Evolutionary conservation across 2,888 invertebrate species (phyloP), one percentile per base, ranked within the genome.

Genomic region (Druceiella hillmani): DNA sequence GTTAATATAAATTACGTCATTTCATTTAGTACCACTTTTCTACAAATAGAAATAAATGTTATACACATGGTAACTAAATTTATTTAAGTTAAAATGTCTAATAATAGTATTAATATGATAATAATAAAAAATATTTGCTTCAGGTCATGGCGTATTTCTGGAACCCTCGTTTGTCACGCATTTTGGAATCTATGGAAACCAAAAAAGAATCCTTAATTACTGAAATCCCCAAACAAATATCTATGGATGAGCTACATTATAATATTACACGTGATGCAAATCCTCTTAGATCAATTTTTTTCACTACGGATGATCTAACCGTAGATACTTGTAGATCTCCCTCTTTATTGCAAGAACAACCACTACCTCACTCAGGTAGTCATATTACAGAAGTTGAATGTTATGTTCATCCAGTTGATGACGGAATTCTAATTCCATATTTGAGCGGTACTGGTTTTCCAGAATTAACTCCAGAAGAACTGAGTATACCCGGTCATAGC

Each of bases 301-400:
- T 32, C 17, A 17, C 17, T 16, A 10, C 10, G 12, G 32, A 41
- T 38, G 27, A 27, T 7, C 36, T 40, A 12, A 40, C 9, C 36
- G 3, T 28, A 4, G 40, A 40, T 32, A 36, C 42, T 42, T 31
- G 34, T 40, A 40, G 40, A 36, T 36, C 25, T 40, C 33, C 43
- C 36, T 40, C 36, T 36, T 28, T 40, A 39, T 43, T 42, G 43
- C 40, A 43, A 43, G 43, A 31, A 2, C 40, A 43, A 34, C 1
- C 28, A 1, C 43, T 43, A 36, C 41, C 39, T 5, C 24, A 6
- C 28, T 41, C 38, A 4, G n/a, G n/a, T n/a, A n/a, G n/a, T n/a
- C n/a, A n/a, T n/a, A n/a, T n/a, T n/a, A n/a, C n/a, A n/a, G n/a
- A n/a, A n/a, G n/a, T n/a, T n/a, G n/a, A n/a, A n/a, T n/a, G n/a